Conservation (phyloP, 2,888 invertebrate genomes). For the Conops quadrifasciatus region DNA sequence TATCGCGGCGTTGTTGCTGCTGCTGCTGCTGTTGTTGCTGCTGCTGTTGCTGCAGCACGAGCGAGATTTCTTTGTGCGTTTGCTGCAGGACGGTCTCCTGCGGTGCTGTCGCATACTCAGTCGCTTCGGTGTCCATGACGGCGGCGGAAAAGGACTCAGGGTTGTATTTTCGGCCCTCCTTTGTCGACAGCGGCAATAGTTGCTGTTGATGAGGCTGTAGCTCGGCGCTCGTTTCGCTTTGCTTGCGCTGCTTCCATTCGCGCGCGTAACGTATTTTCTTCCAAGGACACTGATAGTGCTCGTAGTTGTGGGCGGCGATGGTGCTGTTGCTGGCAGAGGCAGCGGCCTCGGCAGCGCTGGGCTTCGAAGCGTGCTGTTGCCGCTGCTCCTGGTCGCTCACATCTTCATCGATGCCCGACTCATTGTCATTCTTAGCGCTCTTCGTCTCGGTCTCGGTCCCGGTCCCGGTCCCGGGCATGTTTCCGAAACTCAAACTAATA, state of each 20-base stretch:
- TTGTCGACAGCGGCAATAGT: conserved; percentile 33
- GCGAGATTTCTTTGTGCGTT: conserved; percentile 52
- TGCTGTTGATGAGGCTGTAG: conserved; percentile 41
- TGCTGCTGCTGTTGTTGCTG: conserved; percentile 52
- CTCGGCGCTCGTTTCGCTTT: conserved; percentile 48
- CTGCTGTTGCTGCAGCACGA: conserved; percentile 49
- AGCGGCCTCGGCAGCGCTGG: conserved; percentile 25
- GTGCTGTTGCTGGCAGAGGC: conserved; percentile 23
- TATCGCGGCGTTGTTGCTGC: conserved; percentile 60
- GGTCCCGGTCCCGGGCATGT: conserved; percentile 38
- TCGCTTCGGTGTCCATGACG: conserved; percentile 47
- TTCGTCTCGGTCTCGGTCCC: conserved; percentile 42
- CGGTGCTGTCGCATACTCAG: conserved; percentile 40
- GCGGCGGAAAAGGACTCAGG: conserved; percentile 18
- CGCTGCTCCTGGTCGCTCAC: conserved; percentile 49
- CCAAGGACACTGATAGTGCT: conserved; percentile 64
- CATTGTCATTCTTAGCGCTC: conserved; percentile 54
- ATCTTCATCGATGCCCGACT: conserved; percentile 57
- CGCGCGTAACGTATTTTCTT: conserved; percentile 65
- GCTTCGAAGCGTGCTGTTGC: conserved; percentile 31
- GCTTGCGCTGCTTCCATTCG: conserved; percentile 63
- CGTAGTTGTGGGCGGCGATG: conserved; percentile 45
- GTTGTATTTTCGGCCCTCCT: conserved; percentile 16
- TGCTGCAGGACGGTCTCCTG: conserved; percentile 37
- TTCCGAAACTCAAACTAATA: conserved; percentile 30